These are phyloP conservation scores for Phylloscopus trochiloides DNA, from an alignment of 2,113 vertebrate species.

Conservation along the genomic window DNA sequence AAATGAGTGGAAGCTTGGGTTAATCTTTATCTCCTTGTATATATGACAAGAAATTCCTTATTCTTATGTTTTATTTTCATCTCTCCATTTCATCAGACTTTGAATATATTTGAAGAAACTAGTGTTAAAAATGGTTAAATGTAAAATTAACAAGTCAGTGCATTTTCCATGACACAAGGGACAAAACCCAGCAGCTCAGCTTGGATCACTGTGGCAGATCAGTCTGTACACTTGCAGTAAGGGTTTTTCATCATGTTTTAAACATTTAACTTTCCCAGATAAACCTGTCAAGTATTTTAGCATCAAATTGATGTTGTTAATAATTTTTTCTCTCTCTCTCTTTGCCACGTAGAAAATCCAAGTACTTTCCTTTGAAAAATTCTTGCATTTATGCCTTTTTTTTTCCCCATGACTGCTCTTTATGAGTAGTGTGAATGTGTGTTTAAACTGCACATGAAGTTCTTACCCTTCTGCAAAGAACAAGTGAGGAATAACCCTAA, in stretches of 20 bases:
- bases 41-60: background rate
- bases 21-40: background rate
- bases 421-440: background rate
- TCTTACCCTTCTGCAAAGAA: background rate
- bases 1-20: background rate
- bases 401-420: background rate
- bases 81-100: background rate
- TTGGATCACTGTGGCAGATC: background rate
- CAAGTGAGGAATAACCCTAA: background rate
- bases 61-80: background rate
- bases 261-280: background rate
- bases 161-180: background rate
- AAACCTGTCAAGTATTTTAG: background rate
- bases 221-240: background rate
- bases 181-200: background rate
- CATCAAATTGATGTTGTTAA: background rate
- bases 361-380: background rate
- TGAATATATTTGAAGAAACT: background rate
- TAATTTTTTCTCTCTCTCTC: background rate
- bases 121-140: background rate
- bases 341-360: background rate
- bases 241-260: background rate
- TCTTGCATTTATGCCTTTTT: background rate
- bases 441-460: background rate
- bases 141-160: background rate